Percentiles rank a stretch among this genome's conserved stretches.
phyloP scores from a whole-genome alignment of 2,797 vertebrate species.

The Cephalopachus bancanus region DNA sequence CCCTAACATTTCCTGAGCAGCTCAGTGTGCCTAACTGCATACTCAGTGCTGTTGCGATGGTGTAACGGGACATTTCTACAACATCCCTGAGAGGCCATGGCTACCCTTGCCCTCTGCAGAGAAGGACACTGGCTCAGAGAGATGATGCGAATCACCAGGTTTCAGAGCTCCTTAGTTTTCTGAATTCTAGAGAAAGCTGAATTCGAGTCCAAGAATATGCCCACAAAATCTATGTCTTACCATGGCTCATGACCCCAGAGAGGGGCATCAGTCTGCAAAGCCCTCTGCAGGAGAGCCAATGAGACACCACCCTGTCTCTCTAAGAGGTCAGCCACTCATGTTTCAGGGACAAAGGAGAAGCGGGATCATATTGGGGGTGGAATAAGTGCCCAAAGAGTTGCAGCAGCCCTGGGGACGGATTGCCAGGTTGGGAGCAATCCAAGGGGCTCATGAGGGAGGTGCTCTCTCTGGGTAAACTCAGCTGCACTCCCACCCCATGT shows the following conservation, averaged over 20 bases:
- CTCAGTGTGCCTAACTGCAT: accelerated
- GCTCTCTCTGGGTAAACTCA: accelerated
- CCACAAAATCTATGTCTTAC: accelerated
- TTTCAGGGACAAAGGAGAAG: too few relatives aligned
- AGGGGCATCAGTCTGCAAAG: accelerated
- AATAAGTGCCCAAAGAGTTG: accelerated
- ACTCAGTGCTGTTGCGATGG: accelerated
- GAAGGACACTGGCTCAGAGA: not conserved
- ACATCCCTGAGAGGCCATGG: accelerated
- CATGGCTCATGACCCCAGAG: accelerated
- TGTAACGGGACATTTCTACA: accelerated
- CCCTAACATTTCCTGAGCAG: accelerated
- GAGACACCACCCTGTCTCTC: accelerated
- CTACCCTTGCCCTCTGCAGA: accelerated
- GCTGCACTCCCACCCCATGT: accelerated
- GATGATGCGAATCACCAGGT: accelerated
- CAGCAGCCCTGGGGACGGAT: accelerated
- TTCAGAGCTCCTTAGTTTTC: not conserved
- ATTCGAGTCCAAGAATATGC: not conserved
- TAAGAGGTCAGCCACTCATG: accelerated
- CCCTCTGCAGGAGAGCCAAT: accelerated
- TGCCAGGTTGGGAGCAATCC: accelerated
- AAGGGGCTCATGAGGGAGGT: not conserved
- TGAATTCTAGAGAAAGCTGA: not conserved
- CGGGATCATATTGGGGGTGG: accelerated